Evolutionary conservation across 2,888 invertebrate species (phyloP).

Genomic region (Lysandra coridon): DNA sequence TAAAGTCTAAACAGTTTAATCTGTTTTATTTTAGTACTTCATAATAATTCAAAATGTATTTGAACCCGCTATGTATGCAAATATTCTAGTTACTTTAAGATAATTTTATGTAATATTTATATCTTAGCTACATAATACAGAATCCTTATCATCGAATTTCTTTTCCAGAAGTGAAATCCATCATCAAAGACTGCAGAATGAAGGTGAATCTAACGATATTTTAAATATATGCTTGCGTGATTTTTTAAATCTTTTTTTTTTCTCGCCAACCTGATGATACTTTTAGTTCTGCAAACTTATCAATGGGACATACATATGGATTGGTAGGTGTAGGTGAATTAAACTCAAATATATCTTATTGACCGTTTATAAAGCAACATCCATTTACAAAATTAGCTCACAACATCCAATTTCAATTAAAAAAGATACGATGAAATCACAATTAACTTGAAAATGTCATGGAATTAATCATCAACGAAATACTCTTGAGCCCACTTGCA

Average conservation of each 20-base stretch:
- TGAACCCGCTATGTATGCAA: too few species aligned
- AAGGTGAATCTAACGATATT: neutral
- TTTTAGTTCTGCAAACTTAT: neutral
- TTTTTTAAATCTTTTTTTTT: neutral
- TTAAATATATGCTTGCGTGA: neutral
- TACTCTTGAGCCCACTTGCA: neutral
- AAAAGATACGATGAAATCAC: conserved; percentile 11
- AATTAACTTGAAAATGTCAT: conserved; percentile 4
- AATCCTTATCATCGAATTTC: neutral
- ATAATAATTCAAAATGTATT: too few species aligned
- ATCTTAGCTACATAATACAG: neutral
- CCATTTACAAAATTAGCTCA: conserved; percentile 31
- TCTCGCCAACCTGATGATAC: neutral
- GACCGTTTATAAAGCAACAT: conserved; percentile 38
- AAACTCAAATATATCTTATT: conserved; percentile 28
- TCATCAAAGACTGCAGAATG: conserved; percentile 7
- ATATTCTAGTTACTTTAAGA: too few species aligned
- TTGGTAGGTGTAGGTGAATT: neutral
- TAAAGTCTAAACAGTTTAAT: too few species aligned
- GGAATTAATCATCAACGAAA: neutral
- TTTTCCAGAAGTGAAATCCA: conserved; percentile 5
- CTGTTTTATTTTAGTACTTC: too few species aligned
- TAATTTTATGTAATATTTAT: neutral
- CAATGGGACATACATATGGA: neutral
- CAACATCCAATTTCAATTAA: conserved; percentile 10